Evolutionary conservation across 1,140 invertebrate genomes (phyloP).

Genomic region (Alviniconcha marisindica): DNA sequence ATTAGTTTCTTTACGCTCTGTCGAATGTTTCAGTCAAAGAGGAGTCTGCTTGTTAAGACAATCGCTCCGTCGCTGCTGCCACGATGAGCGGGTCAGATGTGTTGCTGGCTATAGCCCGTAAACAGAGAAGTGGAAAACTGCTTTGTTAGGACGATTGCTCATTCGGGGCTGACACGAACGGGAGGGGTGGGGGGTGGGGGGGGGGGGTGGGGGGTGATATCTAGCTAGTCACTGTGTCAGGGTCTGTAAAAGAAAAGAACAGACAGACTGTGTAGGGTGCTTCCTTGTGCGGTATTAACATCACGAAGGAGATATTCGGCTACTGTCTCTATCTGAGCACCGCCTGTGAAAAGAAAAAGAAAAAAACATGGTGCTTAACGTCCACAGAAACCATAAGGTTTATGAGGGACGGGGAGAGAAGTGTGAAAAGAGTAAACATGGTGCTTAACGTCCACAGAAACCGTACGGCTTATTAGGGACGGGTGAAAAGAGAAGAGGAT

Average conservation of each 20-base stretch:
- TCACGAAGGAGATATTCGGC: no score
- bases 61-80: not conserved
- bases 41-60: not conserved
- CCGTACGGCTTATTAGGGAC: not conserved
- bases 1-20: not conserved
- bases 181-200: no score
- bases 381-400: not conserved
- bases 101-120: not conserved
- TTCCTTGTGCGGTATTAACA: no score
- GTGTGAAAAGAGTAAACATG: no score
- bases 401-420: no score
- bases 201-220: no score
- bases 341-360: not conserved
- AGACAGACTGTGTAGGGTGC: no score
- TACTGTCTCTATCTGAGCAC: no score
- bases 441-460: not conserved
- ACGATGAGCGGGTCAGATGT: not conserved
- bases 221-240: no score
- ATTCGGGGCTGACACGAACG: no score
- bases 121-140: not conserved
- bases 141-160: no score
- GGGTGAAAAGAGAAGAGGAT: not conserved
- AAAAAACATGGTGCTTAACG: not conserved
- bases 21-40: not conserved
- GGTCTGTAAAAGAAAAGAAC: no score